Evolutionary conservation across 2,113 vertebrate genomes (phyloP), one percentile per base, ranked within the genome.

Genomic region (Mormyrus iriodes): DNA sequence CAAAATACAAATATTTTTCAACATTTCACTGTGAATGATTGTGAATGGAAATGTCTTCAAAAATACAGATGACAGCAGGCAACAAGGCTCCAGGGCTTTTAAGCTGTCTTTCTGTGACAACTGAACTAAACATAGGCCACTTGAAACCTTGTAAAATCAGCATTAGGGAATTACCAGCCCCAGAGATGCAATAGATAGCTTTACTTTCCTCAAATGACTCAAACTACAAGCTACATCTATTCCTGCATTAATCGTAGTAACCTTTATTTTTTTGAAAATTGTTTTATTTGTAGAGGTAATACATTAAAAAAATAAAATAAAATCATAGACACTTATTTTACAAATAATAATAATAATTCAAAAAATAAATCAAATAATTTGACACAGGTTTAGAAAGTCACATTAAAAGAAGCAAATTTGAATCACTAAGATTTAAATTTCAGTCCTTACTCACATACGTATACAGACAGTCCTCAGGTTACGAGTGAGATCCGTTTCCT

Each of bases 41-140:
- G 79, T 84, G 44, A 84, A 84, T 84, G 10, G 9, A 84, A 84
- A 46, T 84, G 8, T 84, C 82, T 84, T 84, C 44, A 24, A 48
- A 84, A 84, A 84, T 48, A 44, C 35, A 84, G 42, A 84, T 84
- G 82, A 84, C 82, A 84, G 48, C 24, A 79, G 31, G 73, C 39
- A 48, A 1, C 82, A 48, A 46, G 39, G 39, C 44, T 48, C 15
- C 42, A n/a, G 39, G 42, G 82, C 82, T 24, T 48, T 84, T 42
- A 84, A 21, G 44, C 21, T 84, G 44, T n/a, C 82, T 44, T 84
- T 84, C 12, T 84, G 8, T 93, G 92, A 79, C 31, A 79, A 79
- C 31, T 79, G 19, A 39, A 79, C 73, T 79, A 79, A 79, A 79
- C 35, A 69, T 79, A 21, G 73, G 17, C 35, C 73, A 79, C 61